A percentile compares a stretch with the other conserved stretches of the same genome.
phyloP scores from a whole-genome alignment of 92 coral and sea anemone species.

The Palythoa heliodiscus region DNA sequence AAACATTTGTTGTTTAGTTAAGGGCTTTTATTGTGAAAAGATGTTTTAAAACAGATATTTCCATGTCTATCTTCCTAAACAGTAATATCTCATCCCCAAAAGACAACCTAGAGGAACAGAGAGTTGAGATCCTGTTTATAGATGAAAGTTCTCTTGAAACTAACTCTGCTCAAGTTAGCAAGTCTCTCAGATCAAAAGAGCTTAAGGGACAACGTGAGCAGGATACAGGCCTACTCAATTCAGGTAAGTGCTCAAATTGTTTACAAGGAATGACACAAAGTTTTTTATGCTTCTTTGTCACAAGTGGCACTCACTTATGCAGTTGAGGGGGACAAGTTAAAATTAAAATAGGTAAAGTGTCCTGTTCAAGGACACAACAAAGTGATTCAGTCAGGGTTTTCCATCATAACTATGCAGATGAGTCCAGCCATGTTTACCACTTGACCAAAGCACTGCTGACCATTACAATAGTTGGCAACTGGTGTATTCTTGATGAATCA shows the following conservation, averaged over 20 bases:
- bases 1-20: no score
- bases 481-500: no score
- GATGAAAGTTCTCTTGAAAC: slow-evolving; percentile 31
- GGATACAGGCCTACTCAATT: background rate
- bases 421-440: no score
- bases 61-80: background rate
- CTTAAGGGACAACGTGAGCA: background rate
- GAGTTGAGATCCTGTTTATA: slow-evolving; percentile 6
- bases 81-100: background rate
- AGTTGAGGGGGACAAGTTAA: no score
- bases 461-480: no score
- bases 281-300: no score
- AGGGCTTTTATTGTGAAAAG: no score
- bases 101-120: background rate
- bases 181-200: slow-evolving; percentile 10
- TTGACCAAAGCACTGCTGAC: no score
- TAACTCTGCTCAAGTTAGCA: background rate
- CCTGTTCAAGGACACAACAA: no score
- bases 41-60: background rate
- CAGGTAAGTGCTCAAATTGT: background rate
- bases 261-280: background rate
- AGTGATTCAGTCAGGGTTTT: no score
- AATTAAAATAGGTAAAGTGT: no score
- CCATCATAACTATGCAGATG: no score
- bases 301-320: background rate